A percentile compares a stretch with the other conserved stretches of the same genome.
These are phyloP conservation scores for Xanthorhoe designata DNA, from an alignment of 2,888 invertebrate species.

Conservation along the genomic window DNA sequence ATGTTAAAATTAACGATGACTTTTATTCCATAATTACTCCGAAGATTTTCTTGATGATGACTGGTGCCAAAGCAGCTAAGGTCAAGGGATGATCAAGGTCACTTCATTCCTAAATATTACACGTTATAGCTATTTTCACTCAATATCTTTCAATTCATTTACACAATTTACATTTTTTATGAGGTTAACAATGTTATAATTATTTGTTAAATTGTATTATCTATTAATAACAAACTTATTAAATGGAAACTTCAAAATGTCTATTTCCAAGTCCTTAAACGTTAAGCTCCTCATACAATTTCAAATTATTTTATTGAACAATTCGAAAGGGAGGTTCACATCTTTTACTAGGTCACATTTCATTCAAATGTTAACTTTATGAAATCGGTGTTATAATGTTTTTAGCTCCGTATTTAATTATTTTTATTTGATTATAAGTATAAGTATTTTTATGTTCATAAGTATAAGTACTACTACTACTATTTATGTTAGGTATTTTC, in stretches of 20 bases:
- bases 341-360: slow-evolving; percentile 6
- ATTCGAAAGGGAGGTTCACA: slow-evolving; percentile 18
- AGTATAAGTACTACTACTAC: no score
- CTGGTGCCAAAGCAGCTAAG: slow-evolving; percentile 79
- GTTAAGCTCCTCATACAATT: slow-evolving; percentile 73
- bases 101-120: slow-evolving; percentile 82
- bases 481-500: no score
- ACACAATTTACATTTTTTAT: slow-evolving; percentile 65
- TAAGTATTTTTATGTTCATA: no score
- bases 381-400: neutral
- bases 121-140: slow-evolving; percentile 70
- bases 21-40: neutral
- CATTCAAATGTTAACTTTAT: neutral
- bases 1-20: neutral
- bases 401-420: no score
- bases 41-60: slow-evolving; percentile 52
- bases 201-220: slow-evolving; percentile 39
- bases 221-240: slow-evolving; percentile 53
- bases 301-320: slow-evolving; percentile 27
- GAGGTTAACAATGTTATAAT: slow-evolving; percentile 72
- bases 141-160: slow-evolving; percentile 62
- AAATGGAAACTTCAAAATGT: slow-evolving; percentile 61
- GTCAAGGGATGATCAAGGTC: slow-evolving; percentile 81
- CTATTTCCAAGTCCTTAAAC: slow-evolving; percentile 70
- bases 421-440: no score